Evolutionary conservation across 53 echinoderm and acorn worm species (phyloP), one percentile per base, ranked within the genome.

Genomic region (Crossaster papposus): DNA sequence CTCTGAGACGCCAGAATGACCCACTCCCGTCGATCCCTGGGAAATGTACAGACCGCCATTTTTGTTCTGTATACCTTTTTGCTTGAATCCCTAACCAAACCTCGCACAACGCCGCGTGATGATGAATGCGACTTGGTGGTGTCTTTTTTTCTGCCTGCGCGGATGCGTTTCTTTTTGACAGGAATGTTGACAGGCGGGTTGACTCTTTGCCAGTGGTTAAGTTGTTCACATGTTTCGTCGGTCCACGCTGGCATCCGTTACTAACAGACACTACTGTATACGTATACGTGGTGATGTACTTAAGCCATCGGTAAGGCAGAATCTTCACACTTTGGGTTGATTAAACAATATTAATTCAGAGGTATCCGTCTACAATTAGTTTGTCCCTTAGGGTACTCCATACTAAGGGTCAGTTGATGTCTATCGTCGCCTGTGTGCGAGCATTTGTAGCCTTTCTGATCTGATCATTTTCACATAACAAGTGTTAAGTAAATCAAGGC

Each of bases 81-180:
- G 24, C 24, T n/a, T 28, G 68, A 68, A 68, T 26, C 22, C 68
- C 68, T 28, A n/a, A 6, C 24, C 68, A 68, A 62, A 68, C 28
- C 20, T n/a, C 68, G 26, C 68, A n/a, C 68, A 18, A n/a, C 28
- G 9, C 33, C 3, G 74, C 44, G 44, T 73, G 74, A 73, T 73
- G 74, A 73, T 36, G 74, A 73, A 73, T 73, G 74, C 36, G 74
- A 44, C 14, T 36, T 73, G 74, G 33, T 32, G 24, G 35, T 29
- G 44, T 44, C 44, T 44, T 44, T 70, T 70, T 30, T 20, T 17
- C 58, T 58, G 44, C 44, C n/a, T n/a, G n/a, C n/a, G 58, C 58
- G 58, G 58, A 58, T 68, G 20, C 68, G 28, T 68, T n/a, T n/a
- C n/a, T n/a, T 44, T 68, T 68, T 68, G 24, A 28, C 28, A 28